Conservation (phyloP, 2,888 invertebrate genomes). For the Portevinia maculata region DNA sequence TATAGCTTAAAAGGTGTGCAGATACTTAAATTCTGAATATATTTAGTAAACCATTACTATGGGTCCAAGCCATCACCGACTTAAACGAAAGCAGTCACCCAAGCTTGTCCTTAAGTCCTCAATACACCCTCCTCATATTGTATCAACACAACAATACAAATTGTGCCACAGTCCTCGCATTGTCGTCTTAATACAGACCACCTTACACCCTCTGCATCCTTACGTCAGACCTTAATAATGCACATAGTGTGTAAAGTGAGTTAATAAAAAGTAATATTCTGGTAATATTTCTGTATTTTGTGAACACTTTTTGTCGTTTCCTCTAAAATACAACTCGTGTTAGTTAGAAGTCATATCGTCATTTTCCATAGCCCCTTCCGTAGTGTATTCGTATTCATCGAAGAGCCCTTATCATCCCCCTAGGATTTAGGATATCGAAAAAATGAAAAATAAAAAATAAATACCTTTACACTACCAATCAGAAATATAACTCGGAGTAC, state of each 20-base stretch:
- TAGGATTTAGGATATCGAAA: conserved; percentile 27
- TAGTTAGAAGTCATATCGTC: conserved; percentile 34
- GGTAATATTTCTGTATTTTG: conserved; percentile 27
- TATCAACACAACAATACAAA: too few relatives aligned
- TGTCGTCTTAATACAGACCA: not conserved
- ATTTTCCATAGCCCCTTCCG: conserved; percentile 12
- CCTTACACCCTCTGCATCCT: not conserved
- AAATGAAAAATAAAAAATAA: conserved; percentile 12
- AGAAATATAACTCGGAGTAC: conserved; percentile 31
- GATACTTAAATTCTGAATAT: too few relatives aligned
- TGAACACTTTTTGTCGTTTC: conserved; percentile 28
- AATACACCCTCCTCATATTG: too few relatives aligned
- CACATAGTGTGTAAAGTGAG: conserved; percentile 31
- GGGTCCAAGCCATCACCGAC: too few relatives aligned
- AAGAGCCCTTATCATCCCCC: conserved; percentile 16
- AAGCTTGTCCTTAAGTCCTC: too few relatives aligned
- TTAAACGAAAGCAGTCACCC: too few relatives aligned
- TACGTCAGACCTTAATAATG: conserved; percentile 22
- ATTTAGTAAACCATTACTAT: too few relatives aligned
- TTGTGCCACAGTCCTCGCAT: too few relatives aligned
- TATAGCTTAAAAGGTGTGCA: too few relatives aligned
- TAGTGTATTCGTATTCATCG: not conserved
- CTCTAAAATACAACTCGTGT: conserved; percentile 60
- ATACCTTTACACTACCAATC: conserved; percentile 50
- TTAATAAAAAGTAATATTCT: conserved; percentile 46